phyloP scores from a whole-genome alignment of 2,113 vertebrate genomes.

The Perca flavescens region DNA sequence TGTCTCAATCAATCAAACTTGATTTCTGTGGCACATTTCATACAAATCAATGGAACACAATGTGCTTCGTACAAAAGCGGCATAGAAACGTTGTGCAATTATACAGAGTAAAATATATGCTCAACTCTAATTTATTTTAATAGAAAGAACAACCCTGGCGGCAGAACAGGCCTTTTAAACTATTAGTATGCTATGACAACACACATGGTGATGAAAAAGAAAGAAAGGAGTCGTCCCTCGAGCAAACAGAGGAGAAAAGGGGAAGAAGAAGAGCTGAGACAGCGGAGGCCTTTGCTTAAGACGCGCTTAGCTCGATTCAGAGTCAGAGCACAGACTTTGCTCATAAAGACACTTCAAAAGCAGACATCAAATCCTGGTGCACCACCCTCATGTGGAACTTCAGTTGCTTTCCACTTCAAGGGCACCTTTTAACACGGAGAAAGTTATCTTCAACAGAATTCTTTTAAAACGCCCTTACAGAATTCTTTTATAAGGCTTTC shows the following conservation, averaged over 20 bases:
- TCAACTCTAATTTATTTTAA: conserved; percentile 1
- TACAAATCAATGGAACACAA: no score
- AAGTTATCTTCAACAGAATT: conserved; percentile 57
- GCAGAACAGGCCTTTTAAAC: conserved; percentile 33
- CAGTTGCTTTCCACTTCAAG: conserved; percentile 74
- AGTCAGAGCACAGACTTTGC: conserved; percentile 73
- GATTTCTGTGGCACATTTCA: no score
- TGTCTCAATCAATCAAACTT: no score
- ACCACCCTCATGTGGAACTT: conserved; percentile 66
- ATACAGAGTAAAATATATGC: no score
- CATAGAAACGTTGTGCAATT: no score
- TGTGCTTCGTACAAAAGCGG: no score
- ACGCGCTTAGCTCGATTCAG: conserved; percentile 74
- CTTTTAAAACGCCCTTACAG: conserved; percentile 46
- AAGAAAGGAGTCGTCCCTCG: conserved; percentile 52
- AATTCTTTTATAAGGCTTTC: conserved; percentile 30
- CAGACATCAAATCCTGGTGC: conserved; percentile 74
- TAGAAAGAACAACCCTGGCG: conserved; percentile 25
- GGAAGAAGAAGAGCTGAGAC: conserved; percentile 55
- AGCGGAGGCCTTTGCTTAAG: conserved; percentile 68
- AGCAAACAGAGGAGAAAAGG: conserved; percentile 53
- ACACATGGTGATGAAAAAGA: conserved; percentile 45
- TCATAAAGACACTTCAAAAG: conserved; percentile 83
- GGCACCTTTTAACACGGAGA: conserved; percentile 70
- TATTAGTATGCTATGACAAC: conserved; percentile 73